Evolutionary conservation across 1,140 invertebrate genomes (phyloP).

Genomic region (Oryctes rhinoceros): DNA sequence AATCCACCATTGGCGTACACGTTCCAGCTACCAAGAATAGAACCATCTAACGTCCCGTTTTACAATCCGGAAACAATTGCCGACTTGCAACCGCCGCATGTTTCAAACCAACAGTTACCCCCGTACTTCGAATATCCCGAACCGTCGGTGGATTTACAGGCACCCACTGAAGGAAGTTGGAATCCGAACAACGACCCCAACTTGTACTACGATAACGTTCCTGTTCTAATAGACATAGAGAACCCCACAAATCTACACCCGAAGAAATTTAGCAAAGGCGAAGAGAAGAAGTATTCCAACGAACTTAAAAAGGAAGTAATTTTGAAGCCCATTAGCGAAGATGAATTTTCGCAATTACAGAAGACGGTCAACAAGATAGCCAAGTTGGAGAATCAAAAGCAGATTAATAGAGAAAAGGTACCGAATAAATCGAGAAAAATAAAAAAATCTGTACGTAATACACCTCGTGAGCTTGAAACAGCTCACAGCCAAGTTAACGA

Average conservation of each 20-base stretch:
- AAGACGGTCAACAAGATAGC: slow-evolving; percentile 53
- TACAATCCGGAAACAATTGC: slow-evolving; percentile 9
- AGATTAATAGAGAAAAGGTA: slow-evolving; percentile 50
- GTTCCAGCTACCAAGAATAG: slow-evolving; percentile 43
- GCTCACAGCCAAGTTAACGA: slow-evolving; percentile 30
- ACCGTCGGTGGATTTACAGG: slow-evolving; percentile 55
- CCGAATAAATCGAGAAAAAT: slow-evolving; percentile 15
- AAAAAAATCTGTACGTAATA: slow-evolving; percentile 45
- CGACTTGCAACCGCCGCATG: not conserved
- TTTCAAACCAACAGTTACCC: not conserved
- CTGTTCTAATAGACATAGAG: slow-evolving; percentile 50
- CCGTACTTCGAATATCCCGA: slow-evolving; percentile 52
- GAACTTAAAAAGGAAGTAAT: slow-evolving; percentile 51
- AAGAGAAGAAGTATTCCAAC: slow-evolving; percentile 56
- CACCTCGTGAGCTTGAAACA: slow-evolving; percentile 36
- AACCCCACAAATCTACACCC: slow-evolving; percentile 55
- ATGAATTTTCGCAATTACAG: slow-evolving; percentile 51
- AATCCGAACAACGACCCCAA: slow-evolving; percentile 59
- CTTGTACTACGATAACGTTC: slow-evolving; percentile 54
- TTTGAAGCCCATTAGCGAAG: slow-evolving; percentile 50
- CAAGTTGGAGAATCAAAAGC: slow-evolving; percentile 56
- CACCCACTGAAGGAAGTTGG: slow-evolving; percentile 53
- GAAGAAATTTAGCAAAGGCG: slow-evolving; percentile 58
- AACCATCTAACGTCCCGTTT: not conserved
- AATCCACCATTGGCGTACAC: not conserved